Base-by-base conservation (phyloP, 2,888 invertebrate genomes). In the Agrotis puta region DNA sequence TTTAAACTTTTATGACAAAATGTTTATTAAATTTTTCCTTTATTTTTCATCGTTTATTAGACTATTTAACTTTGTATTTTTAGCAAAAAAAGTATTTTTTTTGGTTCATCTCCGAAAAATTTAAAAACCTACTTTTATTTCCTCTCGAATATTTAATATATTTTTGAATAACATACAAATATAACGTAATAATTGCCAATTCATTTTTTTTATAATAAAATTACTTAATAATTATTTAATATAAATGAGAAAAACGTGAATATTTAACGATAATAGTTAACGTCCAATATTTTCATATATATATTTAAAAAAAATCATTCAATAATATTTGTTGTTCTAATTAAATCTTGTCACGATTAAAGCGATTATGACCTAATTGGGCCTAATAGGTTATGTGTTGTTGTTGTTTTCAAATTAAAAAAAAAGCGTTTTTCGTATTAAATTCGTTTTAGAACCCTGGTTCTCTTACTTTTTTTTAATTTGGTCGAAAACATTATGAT, bases 361-460 rank as follows among this genome's bases (percentile, higher is more conserved):
- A 39, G 57, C 20, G 39, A 20, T 33, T 9, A 9, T 1, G 1
- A 39, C 9, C 7, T 1, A 39, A 27, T 27, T 39, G 11, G 39
- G 39, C 39, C 39, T 39, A 39, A 39, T 11, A 39, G 9, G 9
- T 39, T 39, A 5, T 39, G 0, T 39, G 1, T n/a, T n/a, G n/a
- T n/a, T n/a, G n/a, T n/a, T n/a, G n/a, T n/a, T n/a, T n/a, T n/a
- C n/a, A n/a, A n/a, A 13, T 22, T 24, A 11, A 43, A 56, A 43
- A 39, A 11, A 14, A 43, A 2, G 3, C 16, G 3, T 53, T n/a
- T 50, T 22, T 54, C 50, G 13, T 58, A 53, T 53, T 79, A 79
- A 82, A 81, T 81, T 76, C 72, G 76, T 73, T 51, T 24, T 53
- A 11, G 7, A 65, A 79, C 82, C 79, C 73, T 82, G 79, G 45